Percentiles rank a stretch among this genome's conserved stretches.
Conservation (phyloP, 2,113 vertebrate genomes). For the Himantopus leucocephalus region DNA sequence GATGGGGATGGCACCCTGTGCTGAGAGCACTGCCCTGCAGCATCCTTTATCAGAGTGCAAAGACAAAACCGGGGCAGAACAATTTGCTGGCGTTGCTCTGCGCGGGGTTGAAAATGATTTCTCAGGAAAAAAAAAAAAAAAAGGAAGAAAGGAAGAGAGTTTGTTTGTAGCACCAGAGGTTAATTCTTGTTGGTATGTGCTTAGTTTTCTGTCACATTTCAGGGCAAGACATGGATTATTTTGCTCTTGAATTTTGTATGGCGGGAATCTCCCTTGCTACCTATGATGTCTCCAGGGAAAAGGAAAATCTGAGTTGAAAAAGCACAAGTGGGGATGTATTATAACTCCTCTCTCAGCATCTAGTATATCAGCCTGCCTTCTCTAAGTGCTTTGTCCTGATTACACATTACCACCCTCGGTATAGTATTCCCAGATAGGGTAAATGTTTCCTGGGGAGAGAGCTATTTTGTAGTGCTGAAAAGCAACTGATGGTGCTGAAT, state of each 20-base stretch:
- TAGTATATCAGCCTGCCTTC: neutral
- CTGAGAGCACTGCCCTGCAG: neutral
- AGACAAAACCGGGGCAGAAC: neutral
- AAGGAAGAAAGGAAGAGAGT: neutral
- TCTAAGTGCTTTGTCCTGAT: conserved; percentile 11
- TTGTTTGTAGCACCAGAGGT: neutral
- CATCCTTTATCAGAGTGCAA: neutral
- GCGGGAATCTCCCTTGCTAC: neutral
- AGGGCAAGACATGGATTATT: neutral
- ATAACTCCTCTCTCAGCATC: neutral
- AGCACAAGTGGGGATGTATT: neutral
- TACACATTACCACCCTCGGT: neutral
- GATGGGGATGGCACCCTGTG: neutral
- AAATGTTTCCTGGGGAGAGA: conserved; percentile 3
- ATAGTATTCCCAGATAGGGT: conserved; percentile 1
- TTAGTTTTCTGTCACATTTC: neutral
- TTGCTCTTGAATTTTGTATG: neutral
- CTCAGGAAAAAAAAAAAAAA: neutral
- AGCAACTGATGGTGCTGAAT: conserved; percentile 6
- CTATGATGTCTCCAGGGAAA: neutral
- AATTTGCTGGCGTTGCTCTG: neutral
- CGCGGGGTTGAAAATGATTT: neutral
- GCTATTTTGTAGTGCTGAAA: neutral
- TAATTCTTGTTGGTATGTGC: neutral
- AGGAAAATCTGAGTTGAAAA: neutral